Evolutionary conservation across 23 tunicate genomes (phyloP), one percentile per base, ranked within the genome.

Genomic region (Styela clava): DNA sequence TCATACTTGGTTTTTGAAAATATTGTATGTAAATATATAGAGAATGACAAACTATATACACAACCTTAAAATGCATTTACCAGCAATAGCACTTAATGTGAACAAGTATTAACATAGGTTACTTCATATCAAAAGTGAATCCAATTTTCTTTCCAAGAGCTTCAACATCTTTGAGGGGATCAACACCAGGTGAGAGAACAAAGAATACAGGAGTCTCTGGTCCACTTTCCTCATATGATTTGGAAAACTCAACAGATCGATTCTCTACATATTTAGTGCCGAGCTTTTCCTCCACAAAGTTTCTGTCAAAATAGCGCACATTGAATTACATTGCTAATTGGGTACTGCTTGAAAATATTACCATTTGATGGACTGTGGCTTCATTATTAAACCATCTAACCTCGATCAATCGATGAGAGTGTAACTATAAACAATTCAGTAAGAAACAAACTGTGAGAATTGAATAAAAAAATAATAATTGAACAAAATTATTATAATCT

Each of bases 191-290:
- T 3, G 99, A 96, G 34, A 96, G 94, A n/a, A 96, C 92, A 64
- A 96, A 96, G 90, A 96, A 91, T 3, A 91, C 86, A n/a, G 99
- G 99, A 28, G 99, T 91, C 23, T 86, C 97, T 3, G 99, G 99
- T 30, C 99, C 97, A 62, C 85, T 84, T 69, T 96, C 99, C 37
- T 96, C 99, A 61, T 78, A 96, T 1, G 99, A 96, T 61, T 84
- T 96, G 28, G 90, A 78, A 78, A 96, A 96, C 69, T 92, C 97
- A n/a, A 96, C 91, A 26, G 84, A 69, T 0, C 99, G 94, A 76
- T 96, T 96, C 74, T 96, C 99, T 2, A 73, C 79, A 77, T 96
- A 96, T 62, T 91, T 74, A 1, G 99, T n/a, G 0, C 99, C 95
- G 3, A 88, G 85, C 34, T 85, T 89, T 77, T 94, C 95, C 82